Evolutionary conservation across 2,888 invertebrate genomes (phyloP).

Genomic region (Drosophila hamatofila): DNA sequence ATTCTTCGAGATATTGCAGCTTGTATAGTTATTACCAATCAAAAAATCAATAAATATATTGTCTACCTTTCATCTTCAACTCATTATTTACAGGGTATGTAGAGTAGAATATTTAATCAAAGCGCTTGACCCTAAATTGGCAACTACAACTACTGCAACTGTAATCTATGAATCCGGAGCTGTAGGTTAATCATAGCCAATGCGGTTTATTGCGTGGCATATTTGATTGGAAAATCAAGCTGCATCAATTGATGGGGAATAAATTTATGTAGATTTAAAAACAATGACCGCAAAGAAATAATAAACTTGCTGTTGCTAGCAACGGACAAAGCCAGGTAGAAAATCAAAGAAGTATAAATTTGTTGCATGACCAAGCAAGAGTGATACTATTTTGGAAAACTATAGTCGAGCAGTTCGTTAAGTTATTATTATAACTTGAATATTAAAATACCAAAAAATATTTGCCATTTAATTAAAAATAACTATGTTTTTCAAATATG

Average conservation of each 20-base stretch:
- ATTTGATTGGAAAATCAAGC: conserved; percentile 54
- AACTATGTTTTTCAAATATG: background rate
- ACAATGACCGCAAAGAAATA: conserved; percentile 11
- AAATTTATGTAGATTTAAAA: conserved; percentile 17
- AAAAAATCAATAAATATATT: background rate
- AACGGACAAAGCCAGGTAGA: background rate
- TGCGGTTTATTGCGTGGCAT: conserved; percentile 27
- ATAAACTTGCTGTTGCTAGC: background rate
- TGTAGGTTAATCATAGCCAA: conserved; percentile 10
- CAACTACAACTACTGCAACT: conserved; percentile 22
- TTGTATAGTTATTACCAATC: background rate
- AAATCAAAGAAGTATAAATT: background rate
- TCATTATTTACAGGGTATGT: conserved; percentile 7
- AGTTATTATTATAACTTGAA: background rate
- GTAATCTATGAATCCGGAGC: conserved; percentile 1
- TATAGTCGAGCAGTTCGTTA: too few relatives aligned
- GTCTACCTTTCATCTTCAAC: background rate
- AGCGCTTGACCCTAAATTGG: conserved; percentile 16
- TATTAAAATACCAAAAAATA: too few relatives aligned
- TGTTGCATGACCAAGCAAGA: background rate
- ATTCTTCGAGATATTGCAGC: too few relatives aligned
- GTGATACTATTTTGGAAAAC: background rate
- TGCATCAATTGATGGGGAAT: conserved; percentile 38
- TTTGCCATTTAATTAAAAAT: background rate
- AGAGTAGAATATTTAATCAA: conserved; percentile 12